Evolutionary conservation across 2,888 invertebrate species (phyloP), one percentile per base, ranked within the genome.

Genomic region (Drosophila mimica): DNA sequence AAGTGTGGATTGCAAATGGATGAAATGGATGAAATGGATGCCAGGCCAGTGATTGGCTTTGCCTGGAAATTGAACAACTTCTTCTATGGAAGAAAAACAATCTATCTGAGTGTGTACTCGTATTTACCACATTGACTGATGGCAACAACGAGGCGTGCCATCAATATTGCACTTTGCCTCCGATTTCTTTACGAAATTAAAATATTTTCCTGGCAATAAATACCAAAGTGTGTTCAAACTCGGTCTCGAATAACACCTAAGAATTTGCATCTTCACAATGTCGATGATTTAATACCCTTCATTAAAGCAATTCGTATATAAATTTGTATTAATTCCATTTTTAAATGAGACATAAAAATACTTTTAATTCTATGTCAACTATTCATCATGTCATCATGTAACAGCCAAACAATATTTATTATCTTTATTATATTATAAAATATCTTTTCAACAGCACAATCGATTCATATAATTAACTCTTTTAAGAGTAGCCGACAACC

Each of bases 181-280:
- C 46, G 40, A 46, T 62, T 72, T 58, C 52, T 58, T 40, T 36
- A 48, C 48, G 28, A 64, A 80, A 76, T 67, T 68, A 52, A 76
- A 68, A 65, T 69, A 46, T 59, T 69, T 58, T 53, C 30, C 25
- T 40, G n/a, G n/a, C 36, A 49, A 33, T 49, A 30, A 71, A 54
- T 49, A 13, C 17, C 38, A 43, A 60, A 40, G 17, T 20, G n/a
- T 15, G 11, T 25, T 38, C 25, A 1, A 51, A 9, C 3, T 34
- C 1, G 4, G 4, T 33, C 38, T 40, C n/a, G 6, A 20, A 25
- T 53, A 34, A 3, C 25, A 53, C 4, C 20, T 15, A 15, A 15
- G 20, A 8, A 20, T 9, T 53, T 36, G 0, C 0, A 20, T 6
- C 0, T 11, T 25, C 3, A 25, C 1, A 4, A 17, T 9, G 49